Percentiles rank a stretch among this genome's conserved stretches.
phyloP scores from a whole-genome alignment of 2,113 vertebrate species.

The Empidonax alnorum region DNA sequence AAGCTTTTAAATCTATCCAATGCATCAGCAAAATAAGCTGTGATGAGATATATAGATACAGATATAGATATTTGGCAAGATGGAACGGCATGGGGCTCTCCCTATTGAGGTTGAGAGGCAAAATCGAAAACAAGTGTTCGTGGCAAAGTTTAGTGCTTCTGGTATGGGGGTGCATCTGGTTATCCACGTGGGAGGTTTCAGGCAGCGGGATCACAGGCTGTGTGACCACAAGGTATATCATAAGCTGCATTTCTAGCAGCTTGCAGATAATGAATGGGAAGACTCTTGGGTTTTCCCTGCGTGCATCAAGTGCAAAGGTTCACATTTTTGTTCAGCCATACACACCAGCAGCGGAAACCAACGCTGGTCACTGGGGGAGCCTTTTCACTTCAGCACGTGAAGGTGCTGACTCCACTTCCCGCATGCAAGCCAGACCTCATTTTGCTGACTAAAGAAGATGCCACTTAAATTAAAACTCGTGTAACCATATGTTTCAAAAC shows the following conservation, averaged over 20 bases:
- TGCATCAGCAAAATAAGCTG: background rate
- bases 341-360: background rate
- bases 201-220: background rate
- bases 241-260: background rate
- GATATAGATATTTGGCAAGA: background rate
- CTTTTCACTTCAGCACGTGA: slow-evolving; percentile 60
- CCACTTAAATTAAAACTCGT: slow-evolving; percentile 75
- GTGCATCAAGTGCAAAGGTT: background rate
- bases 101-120: background rate
- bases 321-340: background rate
- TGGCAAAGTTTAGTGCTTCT: background rate
- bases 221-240: background rate
- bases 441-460: slow-evolving; percentile 79
- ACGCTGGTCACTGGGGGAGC: background rate
- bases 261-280: background rate
- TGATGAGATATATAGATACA: background rate
- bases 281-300: background rate
- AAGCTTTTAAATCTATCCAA: background rate
- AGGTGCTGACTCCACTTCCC: slow-evolving; percentile 72
- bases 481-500: slow-evolving; percentile 78
- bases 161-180: background rate
- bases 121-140: background rate
- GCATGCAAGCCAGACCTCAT: slow-evolving; percentile 50
- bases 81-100: background rate
- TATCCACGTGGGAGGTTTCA: background rate